Base-by-base conservation (phyloP, 2,113 vertebrate genomes). In the Archocentrus centrarchus region DNA sequence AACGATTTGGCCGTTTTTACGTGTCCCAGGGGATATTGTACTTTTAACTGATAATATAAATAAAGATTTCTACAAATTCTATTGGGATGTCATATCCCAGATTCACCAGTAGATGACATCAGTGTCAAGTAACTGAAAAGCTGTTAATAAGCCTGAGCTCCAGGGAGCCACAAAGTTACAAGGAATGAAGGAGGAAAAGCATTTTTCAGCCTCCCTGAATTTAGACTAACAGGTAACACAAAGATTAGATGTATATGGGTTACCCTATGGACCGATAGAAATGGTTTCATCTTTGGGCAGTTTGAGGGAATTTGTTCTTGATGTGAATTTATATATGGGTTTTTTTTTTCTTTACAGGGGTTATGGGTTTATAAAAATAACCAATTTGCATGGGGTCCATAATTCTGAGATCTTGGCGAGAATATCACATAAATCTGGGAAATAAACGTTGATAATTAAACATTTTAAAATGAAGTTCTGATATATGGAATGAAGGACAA, bases 61-160 rank as follows among this genome's bases (percentile, higher is more conserved):
- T 93, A 94, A 96, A 95, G 76, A 81, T 93, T 95, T 96, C 57
- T 95, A 94, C 83, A 86, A 92, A 87, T 85, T 88, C 24, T 76
- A 37, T 80, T 59, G n/a, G 59, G 10, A 2, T 88, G 82, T 76
- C 59, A 59, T 90, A 55, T 17, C 59, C 30, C 27, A 11, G 27
- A 24, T n/a, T 30, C 9, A 80, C 91, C 95, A 92, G 82, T 35
- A 93, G 92, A 60, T 60, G 90, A 32, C 64, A 15, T 4, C 77
- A 86, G 14, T 80, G 81, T 64, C 11, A 11, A 64, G 18, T 41
- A 22, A 24, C 37, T 59, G 64, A 17, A 35, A 63, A 70, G 17
- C 24, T 13, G 44, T 47, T 20, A 0, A 6, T 20, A 70, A 70
- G 24, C 41, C 64, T 70, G 39, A 47, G 13, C 44, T 15, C 44